A percentile compares a stretch with the other conserved stretches of the same genome.
phyloP scores from a whole-genome alignment of 2,888 invertebrate genomes.

The Cistogaster globosa region DNA sequence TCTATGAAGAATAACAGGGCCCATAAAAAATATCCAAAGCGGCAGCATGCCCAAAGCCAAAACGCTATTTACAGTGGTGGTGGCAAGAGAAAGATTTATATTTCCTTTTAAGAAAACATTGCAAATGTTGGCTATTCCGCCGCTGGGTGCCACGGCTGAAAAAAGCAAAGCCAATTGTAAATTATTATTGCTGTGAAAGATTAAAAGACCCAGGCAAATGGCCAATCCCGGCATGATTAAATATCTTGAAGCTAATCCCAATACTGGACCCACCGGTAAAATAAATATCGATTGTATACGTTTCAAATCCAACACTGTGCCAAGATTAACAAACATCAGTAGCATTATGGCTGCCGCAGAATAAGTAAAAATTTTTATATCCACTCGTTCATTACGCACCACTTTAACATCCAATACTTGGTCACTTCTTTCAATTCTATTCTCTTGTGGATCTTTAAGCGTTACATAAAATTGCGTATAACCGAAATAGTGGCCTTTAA shows the following conservation, averaged over 20 bases:
- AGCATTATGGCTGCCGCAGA: conserved; percentile 89
- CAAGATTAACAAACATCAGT: conserved; percentile 93
- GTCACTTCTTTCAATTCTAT: conserved; percentile 51
- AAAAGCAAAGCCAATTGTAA: conserved; percentile 92
- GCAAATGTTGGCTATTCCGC: conserved; percentile 97
- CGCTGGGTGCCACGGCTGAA: conserved; percentile 92
- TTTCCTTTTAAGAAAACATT: conserved; percentile 94
- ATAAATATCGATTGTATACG: conserved; percentile 87
- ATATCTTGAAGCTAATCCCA: conserved; percentile 90
- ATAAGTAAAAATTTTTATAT: conserved; percentile 87
- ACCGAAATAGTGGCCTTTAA: conserved; percentile 72
- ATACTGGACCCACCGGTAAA: conserved; percentile 89
- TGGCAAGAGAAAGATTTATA: conserved; percentile 93
- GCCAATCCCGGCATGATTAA: conserved; percentile 90
- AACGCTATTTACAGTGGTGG: conserved; percentile 94
- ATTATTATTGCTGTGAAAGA: conserved; percentile 86
- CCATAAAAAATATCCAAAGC: conserved; percentile 92
- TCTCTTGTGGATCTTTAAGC: conserved; percentile 47
- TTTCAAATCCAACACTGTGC: conserved; percentile 91
- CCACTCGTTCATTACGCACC: conserved; percentile 67
- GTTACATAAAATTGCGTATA: conserved; percentile 72
- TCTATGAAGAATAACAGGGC: conserved; percentile 86
- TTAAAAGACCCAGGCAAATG: conserved; percentile 73
- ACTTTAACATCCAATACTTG: conserved; percentile 66
- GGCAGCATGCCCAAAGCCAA: conserved; percentile 94